Conservation (phyloP, 1,140 invertebrate genomes). For the Drosophila leontia region DNA sequence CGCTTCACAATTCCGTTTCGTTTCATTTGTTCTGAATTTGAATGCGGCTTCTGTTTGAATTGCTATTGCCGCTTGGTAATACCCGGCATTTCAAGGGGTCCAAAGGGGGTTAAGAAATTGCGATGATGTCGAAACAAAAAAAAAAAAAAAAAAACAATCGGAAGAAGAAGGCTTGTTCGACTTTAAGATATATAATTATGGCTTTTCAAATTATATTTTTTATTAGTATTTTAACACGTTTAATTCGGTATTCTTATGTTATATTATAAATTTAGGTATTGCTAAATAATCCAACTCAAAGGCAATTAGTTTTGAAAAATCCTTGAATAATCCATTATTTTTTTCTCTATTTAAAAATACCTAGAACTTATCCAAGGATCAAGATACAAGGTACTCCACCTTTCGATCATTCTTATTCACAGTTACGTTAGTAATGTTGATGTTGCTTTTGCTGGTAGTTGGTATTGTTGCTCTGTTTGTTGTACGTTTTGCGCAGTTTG, state of each 20-base stretch:
- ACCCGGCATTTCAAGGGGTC: neutral
- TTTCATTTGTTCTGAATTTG: constrained; percentile 75
- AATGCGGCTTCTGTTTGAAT: constrained; percentile 55
- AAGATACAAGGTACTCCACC: neutral
- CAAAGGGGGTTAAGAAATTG: neutral
- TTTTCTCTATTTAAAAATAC: neutral
- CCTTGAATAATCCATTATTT: too few species aligned
- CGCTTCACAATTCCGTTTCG: constrained; percentile 58
- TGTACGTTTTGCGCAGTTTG: constrained; percentile 35
- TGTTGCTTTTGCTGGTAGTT: constrained; percentile 38
- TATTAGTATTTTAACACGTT: neutral
- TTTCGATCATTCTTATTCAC: neutral
- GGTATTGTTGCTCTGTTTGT: constrained; percentile 34
- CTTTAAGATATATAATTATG: neutral
- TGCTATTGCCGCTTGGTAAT: constrained; percentile 36
- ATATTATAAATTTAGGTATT: neutral
- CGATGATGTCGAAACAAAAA: too few species aligned
- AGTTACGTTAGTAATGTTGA: neutral
- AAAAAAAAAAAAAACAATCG: too few species aligned
- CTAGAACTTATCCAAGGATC: too few species aligned
- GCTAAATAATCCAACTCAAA: neutral
- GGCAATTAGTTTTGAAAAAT: neutral
- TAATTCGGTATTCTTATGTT: neutral
- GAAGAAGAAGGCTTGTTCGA: too few species aligned
- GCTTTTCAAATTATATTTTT: neutral